Percentiles rank a stretch among this genome's conserved stretches.
phyloP scores from a whole-genome alignment of 1,140 invertebrate genomes.

The Campodea augens region DNA sequence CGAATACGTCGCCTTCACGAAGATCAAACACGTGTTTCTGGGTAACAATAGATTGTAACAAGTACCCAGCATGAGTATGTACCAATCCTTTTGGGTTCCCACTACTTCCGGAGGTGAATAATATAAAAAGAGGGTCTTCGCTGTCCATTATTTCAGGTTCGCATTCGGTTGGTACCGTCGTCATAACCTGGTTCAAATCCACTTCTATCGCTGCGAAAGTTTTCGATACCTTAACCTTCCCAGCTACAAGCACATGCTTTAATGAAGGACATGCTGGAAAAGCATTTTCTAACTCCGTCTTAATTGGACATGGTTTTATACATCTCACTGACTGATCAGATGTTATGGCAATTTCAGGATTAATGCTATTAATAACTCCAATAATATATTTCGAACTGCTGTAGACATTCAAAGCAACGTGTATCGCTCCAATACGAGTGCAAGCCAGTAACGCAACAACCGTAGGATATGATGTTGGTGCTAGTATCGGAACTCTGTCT shows the following conservation, averaged over 20 bases:
- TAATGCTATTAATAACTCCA: slow-evolving; percentile 30
- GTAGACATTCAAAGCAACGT: slow-evolving; percentile 38
- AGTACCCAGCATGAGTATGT: slow-evolving; percentile 32
- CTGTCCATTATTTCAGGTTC: slow-evolving; percentile 25
- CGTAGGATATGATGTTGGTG: not conserved
- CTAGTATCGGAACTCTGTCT: not conserved
- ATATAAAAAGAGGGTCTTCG: slow-evolving; percentile 33
- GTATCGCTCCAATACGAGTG: slow-evolving; percentile 25
- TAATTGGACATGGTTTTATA: too few species aligned
- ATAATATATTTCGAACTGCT: slow-evolving; percentile 36
- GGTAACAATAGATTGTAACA: slow-evolving; percentile 29
- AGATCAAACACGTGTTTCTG: slow-evolving; percentile 31
- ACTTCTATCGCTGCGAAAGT: too few species aligned
- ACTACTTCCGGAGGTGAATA: slow-evolving; percentile 36
- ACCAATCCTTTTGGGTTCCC: slow-evolving; percentile 34
- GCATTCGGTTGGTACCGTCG: slow-evolving; percentile 15
- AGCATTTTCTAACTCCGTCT: too few species aligned
- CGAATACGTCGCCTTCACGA: slow-evolving; percentile 28
- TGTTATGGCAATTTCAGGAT: not conserved
- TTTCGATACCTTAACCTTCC: too few species aligned
- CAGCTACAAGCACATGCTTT: too few species aligned
- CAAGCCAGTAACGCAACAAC: slow-evolving; percentile 5
- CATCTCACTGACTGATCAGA: not conserved
- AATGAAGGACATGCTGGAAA: too few species aligned
- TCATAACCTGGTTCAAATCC: too few species aligned